Base-by-base conservation (phyloP, 2,888 invertebrate species). In the Drosophila helvetica region DNA sequence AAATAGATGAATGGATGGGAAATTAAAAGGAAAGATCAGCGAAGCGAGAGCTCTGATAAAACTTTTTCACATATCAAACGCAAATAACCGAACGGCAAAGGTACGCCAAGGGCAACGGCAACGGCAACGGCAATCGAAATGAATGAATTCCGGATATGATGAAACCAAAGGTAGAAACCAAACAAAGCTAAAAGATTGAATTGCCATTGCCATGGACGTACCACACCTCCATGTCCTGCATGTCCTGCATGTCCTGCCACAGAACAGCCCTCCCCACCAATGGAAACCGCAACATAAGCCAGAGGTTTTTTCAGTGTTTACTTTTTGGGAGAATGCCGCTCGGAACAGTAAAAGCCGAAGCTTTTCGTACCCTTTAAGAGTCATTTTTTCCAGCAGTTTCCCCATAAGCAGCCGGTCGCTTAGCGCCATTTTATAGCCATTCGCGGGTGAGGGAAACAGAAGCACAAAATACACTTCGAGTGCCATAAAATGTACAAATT, bases 11-110 rank as follows among this genome's bases (percentile, higher is more conserved):
- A 42, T 42, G 45, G 43, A 17, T 15, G 17, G 30, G 63, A 3
- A 19, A 46, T n/a, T 10, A 22, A 52, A 57, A 43, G 68, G 55
- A 51, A 48, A 61, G 53, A 55, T 55, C 80, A 83, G 46, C 55
- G 59, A 79, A 74, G 64, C 43, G 81, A 71, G 71, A 83, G 50
- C 57, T 67, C 67, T 45, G 79, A 83, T 79, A 77, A 80, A 45
- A 65, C 2, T 50, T 59, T 25, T 67, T 38, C 78, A 46, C 56
- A 76, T 58, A 67, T 67, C 60, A 30, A 51, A 69, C 47, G 69
- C 43, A 65, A 43, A 62, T 43, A 70, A 62, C 47, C 50, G 22
- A 72, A 43, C 22, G 42, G 45, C 48, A 47, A 56, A 54, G n/a
- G n/a, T n/a, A n/a, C n/a, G 18, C 38, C 42, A 54, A 54, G 33